Evolutionary conservation across 2,797 vertebrate species (phyloP), one percentile per base, ranked within the genome.

Genomic region (Brachyalestes nurse): DNA sequence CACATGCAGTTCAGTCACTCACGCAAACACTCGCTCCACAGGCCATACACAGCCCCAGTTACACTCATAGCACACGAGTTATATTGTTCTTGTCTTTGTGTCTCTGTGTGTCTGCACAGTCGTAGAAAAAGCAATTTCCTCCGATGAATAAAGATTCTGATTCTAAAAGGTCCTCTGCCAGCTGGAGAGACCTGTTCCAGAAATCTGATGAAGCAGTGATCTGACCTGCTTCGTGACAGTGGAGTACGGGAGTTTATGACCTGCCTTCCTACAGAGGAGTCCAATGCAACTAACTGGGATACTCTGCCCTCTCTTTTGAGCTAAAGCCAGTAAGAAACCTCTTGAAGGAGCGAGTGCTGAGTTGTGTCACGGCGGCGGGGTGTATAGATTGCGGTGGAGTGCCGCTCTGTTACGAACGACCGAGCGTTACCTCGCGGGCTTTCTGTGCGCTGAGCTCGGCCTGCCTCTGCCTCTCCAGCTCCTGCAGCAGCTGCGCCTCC

Each of bases 401-500:
- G 88, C 93, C 89, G 90, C 94, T 75, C 96, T 94, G 93, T 97
- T 97, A 96, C 97, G 95, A 99, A 99, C 97, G 97, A 99, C 96
- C 96, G 94, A 98, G 97, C 96, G 97, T 98, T 98, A 99, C 98
- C 98, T 99, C 98, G 96, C 98, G 96, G 91, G 97, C 96, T 94
- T 97, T 99, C 92, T 99, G 98, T 77, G 98, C 96, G 65, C 96
- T 94, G 92, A 99, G 93, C 93, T 99, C 98, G 64, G 97, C 97
- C 93, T 99, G 98, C 92, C 97, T 95, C 92, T 99, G 98, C 90
- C 95, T 94, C 96, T 99, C 97, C 93, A 99, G 95, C 95, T 99
- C 98, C 94, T 99, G 97, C 92, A 99, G 96, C 94, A 99, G 96
- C 95, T 99, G 98, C 82, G 97, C 96, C 95, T 99, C 98, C 98